Conservation (phyloP, 1,140 invertebrate genomes). For the Papilio polytes region DNA sequence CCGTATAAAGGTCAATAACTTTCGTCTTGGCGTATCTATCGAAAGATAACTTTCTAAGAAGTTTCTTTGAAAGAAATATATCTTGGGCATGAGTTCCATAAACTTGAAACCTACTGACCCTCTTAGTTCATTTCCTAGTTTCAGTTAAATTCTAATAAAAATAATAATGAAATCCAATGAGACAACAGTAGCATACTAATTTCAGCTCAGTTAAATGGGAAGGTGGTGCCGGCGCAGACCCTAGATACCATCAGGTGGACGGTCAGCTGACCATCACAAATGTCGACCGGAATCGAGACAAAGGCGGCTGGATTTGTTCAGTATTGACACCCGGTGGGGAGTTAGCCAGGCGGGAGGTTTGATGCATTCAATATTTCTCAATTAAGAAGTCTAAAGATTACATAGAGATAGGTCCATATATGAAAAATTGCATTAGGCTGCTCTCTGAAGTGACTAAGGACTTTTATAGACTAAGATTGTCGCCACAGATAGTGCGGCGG, state of each 20-base stretch:
- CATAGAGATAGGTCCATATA: no score
- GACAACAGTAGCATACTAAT: background rate
- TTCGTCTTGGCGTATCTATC: background rate
- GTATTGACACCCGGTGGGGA: constrained; percentile 89
- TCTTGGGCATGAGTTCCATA: background rate
- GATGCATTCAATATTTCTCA: constrained; percentile 13
- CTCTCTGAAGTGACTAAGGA: no score
- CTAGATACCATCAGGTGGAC: constrained; percentile 84
- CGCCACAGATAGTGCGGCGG: background rate
- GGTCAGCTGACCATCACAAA: constrained; percentile 89
- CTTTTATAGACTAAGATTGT: background rate
- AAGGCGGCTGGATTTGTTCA: constrained; percentile 89
- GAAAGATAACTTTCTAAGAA: background rate
- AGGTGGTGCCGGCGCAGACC: constrained; percentile 70
- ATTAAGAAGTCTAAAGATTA: no score
- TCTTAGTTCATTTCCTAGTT: background rate
- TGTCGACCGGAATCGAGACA: constrained; percentile 85
- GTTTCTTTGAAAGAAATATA: background rate
- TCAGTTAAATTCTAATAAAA: background rate
- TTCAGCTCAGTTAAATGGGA: constrained; percentile 81
- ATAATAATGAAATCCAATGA: background rate
- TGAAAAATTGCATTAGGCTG: no score
- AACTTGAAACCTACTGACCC: background rate
- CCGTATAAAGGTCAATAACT: background rate
- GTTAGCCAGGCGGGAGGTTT: constrained; percentile 86